Percentiles rank a stretch among this genome's conserved stretches.
phyloP scores from a whole-genome alignment of 2,113 vertebrate genomes.

The Leiothrix lutea region DNA sequence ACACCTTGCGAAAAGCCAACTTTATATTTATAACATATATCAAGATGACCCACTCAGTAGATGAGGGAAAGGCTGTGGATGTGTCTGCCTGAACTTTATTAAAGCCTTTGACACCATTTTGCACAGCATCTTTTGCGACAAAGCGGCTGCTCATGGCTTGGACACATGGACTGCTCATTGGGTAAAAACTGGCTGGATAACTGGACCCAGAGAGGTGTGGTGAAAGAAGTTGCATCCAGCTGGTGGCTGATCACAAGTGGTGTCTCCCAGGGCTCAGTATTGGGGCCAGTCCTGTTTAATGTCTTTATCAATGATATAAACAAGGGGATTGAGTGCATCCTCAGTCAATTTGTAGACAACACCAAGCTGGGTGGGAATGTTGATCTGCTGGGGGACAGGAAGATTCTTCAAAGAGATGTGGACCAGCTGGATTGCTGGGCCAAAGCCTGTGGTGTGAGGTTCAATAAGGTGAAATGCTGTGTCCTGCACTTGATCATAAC shows the following conservation, averaged over 20 bases:
- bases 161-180: neutral
- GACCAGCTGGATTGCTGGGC: neutral
- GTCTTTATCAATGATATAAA: neutral
- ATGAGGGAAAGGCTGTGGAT: neutral
- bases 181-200: neutral
- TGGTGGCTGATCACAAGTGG: rapidly evolving
- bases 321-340: neutral
- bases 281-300: neutral
- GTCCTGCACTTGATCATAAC: neutral
- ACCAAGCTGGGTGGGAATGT: rapidly evolving
- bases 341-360: neutral
- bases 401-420: neutral
- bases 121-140: neutral
- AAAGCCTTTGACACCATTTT: neutral
- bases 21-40: no score
- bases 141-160: neutral
- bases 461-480: rapidly evolving
- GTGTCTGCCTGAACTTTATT: neutral
- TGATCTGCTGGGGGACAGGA: neutral
- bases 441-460: neutral
- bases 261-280: neutral
- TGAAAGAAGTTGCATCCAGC: neutral
- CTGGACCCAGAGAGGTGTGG: rapidly evolving
- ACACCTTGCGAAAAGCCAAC: no score
- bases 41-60: neutral